Evolutionary conservation across 2,113 vertebrate species (phyloP), one percentile per base, ranked within the genome.

Genomic region (Oreochromis aureus): DNA sequence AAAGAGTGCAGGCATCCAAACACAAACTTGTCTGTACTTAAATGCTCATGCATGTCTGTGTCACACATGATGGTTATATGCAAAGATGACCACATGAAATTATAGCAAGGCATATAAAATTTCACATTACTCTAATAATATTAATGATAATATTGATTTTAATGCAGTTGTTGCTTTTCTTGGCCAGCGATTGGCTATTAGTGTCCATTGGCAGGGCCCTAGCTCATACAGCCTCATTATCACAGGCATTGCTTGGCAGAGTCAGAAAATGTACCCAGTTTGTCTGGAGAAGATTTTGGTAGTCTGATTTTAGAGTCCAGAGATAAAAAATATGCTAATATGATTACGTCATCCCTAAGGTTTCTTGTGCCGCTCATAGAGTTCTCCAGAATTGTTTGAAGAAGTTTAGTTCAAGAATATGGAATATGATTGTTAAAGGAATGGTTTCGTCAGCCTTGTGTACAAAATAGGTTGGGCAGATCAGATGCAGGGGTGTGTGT

Each of bases 271-370:
- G 87, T 71, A 76, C 48, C 56, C 56, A 58, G 78, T 88, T 81
- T 88, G 61, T 10, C 30, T 90, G 78, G 54, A 30, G 82, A 89
- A 80, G 32, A 73, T 90, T 87, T 82, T 76, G 22, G 79, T 81
- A 81, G 85, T 71, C 81, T 86, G 55, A 87, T 89, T 93, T 91
- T 39, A 61, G 71, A 86, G 85, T 84, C 46, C 46, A 18, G 32
- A 88, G 89, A 91, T 87, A 44, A 80, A 89, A 90, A 61, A 90
- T 89, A 89, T 89, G 81, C 82, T 55, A 87, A 90, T 81, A 44
- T 32, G 8, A 85, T 90, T 93, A 55, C 86, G 83, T 87, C 82
- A 90, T 78, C 58, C 46, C 55, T 66, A 89, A 90, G 46, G 82
- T 69, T 90, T 46, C 82, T 81, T 46, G 19, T 61, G 83, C 89